These are phyloP conservation scores for Orthosia gracilis DNA, from an alignment of 2,888 invertebrate species.

Conservation along the genomic window DNA sequence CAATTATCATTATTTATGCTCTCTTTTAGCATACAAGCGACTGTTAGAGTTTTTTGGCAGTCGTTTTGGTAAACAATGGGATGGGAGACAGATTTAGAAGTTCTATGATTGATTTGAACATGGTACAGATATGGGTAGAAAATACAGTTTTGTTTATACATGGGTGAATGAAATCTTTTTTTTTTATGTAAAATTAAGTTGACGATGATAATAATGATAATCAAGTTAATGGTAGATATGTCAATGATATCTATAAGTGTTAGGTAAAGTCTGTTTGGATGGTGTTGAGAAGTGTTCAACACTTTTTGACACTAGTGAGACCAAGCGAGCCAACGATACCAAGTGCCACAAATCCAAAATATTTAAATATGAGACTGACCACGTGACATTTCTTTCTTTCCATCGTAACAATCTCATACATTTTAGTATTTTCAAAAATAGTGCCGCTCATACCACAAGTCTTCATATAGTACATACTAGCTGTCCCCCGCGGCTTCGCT, in stretches of 20 bases:
- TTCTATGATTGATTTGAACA: neutral
- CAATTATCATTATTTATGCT: constrained; percentile 59
- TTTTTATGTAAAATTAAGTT: neutral
- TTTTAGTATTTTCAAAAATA: too few relatives aligned
- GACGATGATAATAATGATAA: neutral
- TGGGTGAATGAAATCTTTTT: neutral
- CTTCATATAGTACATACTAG: too few relatives aligned
- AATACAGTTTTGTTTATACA: neutral
- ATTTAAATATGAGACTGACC: too few relatives aligned
- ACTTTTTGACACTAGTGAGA: too few relatives aligned
- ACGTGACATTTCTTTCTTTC: too few relatives aligned
- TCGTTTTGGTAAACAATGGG: constrained; percentile 35
- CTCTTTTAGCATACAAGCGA: constrained; percentile 41
- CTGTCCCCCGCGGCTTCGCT: too few relatives aligned
- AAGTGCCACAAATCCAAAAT: too few relatives aligned
- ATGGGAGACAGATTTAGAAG: constrained; percentile 22
- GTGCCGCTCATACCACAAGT: too few relatives aligned
- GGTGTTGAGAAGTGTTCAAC: neutral
- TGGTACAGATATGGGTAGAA: neutral
- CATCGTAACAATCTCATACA: too few relatives aligned
- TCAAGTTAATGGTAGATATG: neutral
- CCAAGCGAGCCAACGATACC: too few relatives aligned
- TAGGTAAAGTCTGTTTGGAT: neutral
- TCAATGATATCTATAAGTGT: neutral
- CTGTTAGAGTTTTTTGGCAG: constrained; percentile 45